Evolutionary conservation across 92 coral and sea anemone genomes (phyloP).

Genomic region (Porites rus): DNA sequence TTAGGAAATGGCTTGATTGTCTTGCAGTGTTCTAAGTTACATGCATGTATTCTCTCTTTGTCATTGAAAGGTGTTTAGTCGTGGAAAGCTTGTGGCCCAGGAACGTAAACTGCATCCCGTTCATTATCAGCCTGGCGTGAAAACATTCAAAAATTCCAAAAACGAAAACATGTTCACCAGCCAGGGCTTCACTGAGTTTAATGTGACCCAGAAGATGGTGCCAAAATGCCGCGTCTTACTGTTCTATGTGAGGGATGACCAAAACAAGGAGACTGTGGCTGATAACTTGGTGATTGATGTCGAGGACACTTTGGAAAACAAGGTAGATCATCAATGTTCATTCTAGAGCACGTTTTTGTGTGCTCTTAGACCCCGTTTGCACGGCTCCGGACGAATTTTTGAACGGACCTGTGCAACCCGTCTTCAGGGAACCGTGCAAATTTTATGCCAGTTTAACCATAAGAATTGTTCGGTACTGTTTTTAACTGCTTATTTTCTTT

Average conservation of each 20-base stretch:
- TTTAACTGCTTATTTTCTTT: no score
- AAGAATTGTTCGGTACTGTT: no score
- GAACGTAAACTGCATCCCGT: slow-evolving; percentile 17
- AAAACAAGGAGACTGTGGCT: slow-evolving; percentile 80
- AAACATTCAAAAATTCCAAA: slow-evolving; percentile 15
- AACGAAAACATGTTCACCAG: slow-evolving; percentile 28
- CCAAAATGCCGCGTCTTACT: slow-evolving; percentile 84
- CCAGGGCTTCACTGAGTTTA: slow-evolving; percentile 62
- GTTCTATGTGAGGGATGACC: slow-evolving; percentile 78
- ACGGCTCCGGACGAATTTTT: no score
- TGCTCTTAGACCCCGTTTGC: not conserved
- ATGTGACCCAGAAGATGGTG: slow-evolving; percentile 87
- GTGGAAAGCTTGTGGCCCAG: slow-evolving; percentile 37
- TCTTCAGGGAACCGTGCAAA: no score
- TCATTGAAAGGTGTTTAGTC: slow-evolving; percentile 18
- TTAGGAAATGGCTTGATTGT: no score
- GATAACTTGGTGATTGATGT: slow-evolving; percentile 79
- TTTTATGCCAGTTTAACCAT: no score
- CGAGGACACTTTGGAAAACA: slow-evolving; percentile 86
- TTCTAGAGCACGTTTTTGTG: not conserved
- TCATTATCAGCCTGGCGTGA: slow-evolving; percentile 9
- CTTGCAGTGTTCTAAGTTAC: no score
- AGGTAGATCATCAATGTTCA: slow-evolving; percentile 47
- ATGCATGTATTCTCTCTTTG: not conserved
- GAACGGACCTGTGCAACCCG: no score